Evolutionary conservation across 2,797 vertebrate genomes (phyloP).

Genomic region (Pangasius krempfi): DNA sequence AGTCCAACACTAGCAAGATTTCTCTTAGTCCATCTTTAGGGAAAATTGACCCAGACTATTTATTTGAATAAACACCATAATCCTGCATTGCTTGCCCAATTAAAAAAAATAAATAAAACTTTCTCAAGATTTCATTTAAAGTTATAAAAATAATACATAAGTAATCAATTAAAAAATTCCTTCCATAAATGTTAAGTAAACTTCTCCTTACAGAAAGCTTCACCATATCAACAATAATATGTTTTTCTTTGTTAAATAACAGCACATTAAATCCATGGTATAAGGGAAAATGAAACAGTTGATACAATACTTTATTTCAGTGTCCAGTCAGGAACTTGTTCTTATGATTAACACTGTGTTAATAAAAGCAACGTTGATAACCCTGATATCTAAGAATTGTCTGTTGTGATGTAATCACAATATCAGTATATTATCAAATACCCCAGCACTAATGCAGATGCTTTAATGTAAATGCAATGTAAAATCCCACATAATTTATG

Average conservation of each 20-base stretch:
- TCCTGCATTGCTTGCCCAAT: neutral
- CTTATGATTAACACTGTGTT: neutral
- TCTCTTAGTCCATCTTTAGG: neutral
- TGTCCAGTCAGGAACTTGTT: neutral
- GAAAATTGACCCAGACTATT: neutral
- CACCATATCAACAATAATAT: neutral
- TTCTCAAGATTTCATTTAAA: neutral
- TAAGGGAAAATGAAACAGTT: neutral
- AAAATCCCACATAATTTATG: neutral
- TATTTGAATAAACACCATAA: neutral
- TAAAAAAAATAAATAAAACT: neutral
- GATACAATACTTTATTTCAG: neutral
- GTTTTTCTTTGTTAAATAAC: neutral
- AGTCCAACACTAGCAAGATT: neutral
- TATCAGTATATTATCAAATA: neutral
- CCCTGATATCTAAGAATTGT: neutral
- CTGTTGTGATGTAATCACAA: neutral
- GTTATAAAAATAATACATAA: neutral
- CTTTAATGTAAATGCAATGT: neutral
- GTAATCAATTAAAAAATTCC: neutral
- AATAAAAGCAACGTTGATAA: neutral
- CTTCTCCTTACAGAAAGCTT: neutral
- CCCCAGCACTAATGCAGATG: neutral
- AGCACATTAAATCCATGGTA: neutral
- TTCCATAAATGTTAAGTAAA: neutral